Conservation (phyloP, 2,113 vertebrate genomes). For the Origma solitaria region DNA sequence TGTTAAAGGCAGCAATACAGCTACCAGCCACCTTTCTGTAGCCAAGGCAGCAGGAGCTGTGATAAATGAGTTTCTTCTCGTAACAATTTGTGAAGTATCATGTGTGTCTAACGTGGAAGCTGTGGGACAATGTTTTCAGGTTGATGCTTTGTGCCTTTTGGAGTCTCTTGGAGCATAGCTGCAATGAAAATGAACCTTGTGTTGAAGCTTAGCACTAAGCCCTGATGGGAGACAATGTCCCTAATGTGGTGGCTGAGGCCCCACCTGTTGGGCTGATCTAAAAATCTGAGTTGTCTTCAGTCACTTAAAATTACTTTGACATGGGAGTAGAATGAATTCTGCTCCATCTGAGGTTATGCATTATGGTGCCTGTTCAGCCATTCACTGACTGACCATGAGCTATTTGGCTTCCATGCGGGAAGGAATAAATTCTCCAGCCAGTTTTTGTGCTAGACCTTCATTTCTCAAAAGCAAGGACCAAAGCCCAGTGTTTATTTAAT, state of each 20-base stretch:
- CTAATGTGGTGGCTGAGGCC: background rate
- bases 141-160: background rate
- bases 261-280: background rate
- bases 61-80: background rate
- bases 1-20: background rate
- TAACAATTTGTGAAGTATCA: background rate
- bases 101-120: background rate
- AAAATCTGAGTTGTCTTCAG: background rate
- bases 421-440: background rate
- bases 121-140: background rate
- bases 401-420: background rate
- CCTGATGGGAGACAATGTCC: background rate
- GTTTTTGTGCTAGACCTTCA: background rate
- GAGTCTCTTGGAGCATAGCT: background rate
- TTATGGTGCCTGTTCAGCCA: background rate
- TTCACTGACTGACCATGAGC: background rate
- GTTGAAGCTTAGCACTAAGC: background rate
- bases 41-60: background rate
- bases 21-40: background rate
- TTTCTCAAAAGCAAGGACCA: background rate
- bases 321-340: rapidly evolving
- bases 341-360: background rate
- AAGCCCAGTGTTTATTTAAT: background rate
- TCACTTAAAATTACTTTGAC: background rate
- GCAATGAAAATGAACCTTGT: background rate